Conservation (phyloP, 2,797 vertebrate genomes). For the Lepus oiostolus region DNA sequence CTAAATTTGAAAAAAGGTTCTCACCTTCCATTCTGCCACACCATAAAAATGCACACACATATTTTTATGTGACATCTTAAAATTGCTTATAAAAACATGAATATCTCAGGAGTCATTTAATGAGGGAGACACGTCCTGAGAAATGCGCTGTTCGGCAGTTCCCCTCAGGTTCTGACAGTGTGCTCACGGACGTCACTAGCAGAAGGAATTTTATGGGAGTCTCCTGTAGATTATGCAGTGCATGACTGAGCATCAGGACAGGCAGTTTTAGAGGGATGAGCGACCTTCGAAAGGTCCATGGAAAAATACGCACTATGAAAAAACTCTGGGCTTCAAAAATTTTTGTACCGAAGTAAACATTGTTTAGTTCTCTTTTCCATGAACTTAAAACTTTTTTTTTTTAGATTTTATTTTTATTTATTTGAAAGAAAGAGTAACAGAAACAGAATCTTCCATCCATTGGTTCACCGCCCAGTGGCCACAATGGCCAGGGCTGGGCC, state of each 20-base stretch:
- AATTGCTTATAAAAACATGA: not conserved
- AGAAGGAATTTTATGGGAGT: not conserved
- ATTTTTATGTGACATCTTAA: conserved; percentile 21
- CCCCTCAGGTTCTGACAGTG: not conserved
- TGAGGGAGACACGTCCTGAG: not conserved
- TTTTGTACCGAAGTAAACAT: too few species aligned
- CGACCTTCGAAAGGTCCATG: too few species aligned
- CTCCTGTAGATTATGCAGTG: not conserved
- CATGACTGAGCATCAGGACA: not conserved
- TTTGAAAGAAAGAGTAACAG: too few species aligned
- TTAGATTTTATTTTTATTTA: too few species aligned
- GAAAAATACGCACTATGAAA: too few species aligned
- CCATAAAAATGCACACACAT: not conserved
- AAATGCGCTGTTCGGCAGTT: not conserved
- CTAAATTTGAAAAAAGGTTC: conserved; percentile 38
- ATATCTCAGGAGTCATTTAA: not conserved
- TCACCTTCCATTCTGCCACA: not conserved
- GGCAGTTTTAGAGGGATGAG: not conserved
- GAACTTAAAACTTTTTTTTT: too few species aligned
- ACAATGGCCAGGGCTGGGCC: too few species aligned
- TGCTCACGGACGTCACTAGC: not conserved
- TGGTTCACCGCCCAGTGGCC: too few species aligned
- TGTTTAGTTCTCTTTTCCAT: too few species aligned
- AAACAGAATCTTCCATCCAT: too few species aligned
- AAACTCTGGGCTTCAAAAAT: too few species aligned